A percentile compares a stretch with the other conserved stretches of the same genome.
Evolutionary conservation across 2,797 vertebrate species (phyloP).

Genomic region (Myotis myotis): DNA sequence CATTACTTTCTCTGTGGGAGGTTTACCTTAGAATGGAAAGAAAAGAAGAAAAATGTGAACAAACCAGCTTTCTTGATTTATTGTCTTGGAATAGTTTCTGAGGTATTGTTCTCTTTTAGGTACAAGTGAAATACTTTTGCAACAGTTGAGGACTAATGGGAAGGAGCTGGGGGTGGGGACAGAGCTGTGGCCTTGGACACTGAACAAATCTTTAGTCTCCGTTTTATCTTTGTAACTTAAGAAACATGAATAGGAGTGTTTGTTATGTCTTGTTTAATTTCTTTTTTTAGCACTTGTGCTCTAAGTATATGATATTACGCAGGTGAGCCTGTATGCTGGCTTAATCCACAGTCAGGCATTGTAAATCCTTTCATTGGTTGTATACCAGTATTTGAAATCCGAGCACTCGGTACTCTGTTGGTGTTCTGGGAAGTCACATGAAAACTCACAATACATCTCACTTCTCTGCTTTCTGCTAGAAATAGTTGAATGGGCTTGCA

Average conservation of each 20-base stretch:
- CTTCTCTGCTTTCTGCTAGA: conserved; percentile 30
- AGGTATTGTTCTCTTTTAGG: conserved; percentile 80
- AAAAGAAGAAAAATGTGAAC: conserved; percentile 86
- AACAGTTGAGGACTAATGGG: conserved; percentile 69
- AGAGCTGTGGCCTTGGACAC: conserved; percentile 66
- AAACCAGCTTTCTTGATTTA: conserved; percentile 86
- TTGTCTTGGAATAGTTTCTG: conserved; percentile 80
- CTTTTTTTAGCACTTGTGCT: conserved; percentile 55
- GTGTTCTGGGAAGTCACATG: conserved; percentile 65
- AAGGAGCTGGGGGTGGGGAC: conserved; percentile 58
- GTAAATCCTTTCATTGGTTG: conserved; percentile 60
- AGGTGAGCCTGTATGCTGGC: background rate
- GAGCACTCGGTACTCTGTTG: conserved; percentile 36
- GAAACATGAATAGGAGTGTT: conserved; percentile 72
- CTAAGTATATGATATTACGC: conserved; percentile 66
- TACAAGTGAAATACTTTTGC: conserved; percentile 78
- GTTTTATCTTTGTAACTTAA: conserved; percentile 77
- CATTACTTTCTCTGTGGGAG: conserved; percentile 84
- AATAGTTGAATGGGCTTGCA: background rate
- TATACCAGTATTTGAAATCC: conserved; percentile 54
- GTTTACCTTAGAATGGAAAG: conserved; percentile 80
- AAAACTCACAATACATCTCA: background rate
- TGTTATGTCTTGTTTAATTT: conserved; percentile 75
- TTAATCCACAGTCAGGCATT: conserved; percentile 55
- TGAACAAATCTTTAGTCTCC: conserved; percentile 80